Evolutionary conservation across 1,140 invertebrate genomes (phyloP).

Genomic region (Drosophila paulistorum): DNA sequence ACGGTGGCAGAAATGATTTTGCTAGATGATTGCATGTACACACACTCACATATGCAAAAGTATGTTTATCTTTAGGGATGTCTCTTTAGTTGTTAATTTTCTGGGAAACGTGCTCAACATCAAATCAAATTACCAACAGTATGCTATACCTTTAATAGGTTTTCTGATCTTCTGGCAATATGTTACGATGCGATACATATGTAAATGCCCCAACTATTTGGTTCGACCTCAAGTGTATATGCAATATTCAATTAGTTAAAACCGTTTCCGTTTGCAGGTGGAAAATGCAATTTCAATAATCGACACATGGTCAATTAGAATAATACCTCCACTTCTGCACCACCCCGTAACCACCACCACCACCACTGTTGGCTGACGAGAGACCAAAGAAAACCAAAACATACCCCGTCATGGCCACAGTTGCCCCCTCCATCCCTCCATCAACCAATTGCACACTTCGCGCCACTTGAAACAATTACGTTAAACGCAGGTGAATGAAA

Average conservation of each 20-base stretch:
- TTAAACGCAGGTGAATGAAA: slow-evolving; percentile 64
- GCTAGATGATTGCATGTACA: slow-evolving; percentile 39
- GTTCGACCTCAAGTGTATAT: neutral
- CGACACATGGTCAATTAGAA: neutral
- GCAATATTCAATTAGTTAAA: neutral
- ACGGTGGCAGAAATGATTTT: slow-evolving; percentile 35
- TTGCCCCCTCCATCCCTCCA: neutral
- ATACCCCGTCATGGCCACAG: neutral
- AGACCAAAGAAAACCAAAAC: neutral
- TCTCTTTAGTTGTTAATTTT: slow-evolving; percentile 58
- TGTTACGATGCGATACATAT: too few species aligned
- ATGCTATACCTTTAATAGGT: neutral
- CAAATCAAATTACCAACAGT: slow-evolving; percentile 6
- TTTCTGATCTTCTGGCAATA: neutral
- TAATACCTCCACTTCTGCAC: neutral
- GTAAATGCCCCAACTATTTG: too few species aligned
- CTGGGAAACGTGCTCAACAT: slow-evolving; percentile 58
- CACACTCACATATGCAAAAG: neutral
- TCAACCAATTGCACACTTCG: neutral
- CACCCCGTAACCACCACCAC: neutral
- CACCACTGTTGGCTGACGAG: neutral
- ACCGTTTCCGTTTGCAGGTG: neutral
- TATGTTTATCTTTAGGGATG: slow-evolving; percentile 14
- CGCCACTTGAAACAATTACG: slow-evolving; percentile 29
- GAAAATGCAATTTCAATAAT: slow-evolving; percentile 4